Percentiles rank a stretch among this genome's conserved stretches.
phyloP scores from a whole-genome alignment of 2,113 vertebrate genomes.

The Peromyscus leucopus region DNA sequence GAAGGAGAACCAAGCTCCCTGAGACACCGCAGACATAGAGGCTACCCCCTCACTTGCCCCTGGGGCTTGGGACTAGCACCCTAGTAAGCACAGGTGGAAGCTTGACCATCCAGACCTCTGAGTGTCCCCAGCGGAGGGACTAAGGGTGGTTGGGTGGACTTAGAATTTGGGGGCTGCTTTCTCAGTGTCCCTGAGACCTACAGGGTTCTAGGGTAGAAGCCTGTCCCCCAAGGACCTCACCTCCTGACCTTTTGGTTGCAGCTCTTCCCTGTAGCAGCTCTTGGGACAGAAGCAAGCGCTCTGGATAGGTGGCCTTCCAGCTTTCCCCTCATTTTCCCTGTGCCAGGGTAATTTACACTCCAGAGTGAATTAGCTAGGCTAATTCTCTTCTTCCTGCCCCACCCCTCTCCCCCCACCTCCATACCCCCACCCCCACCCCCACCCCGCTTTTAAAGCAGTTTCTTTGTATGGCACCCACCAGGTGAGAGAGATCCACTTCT shows the following conservation, averaged over 20 bases:
- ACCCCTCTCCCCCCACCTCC: too few relatives aligned
- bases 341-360: too few relatives aligned
- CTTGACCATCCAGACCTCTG: background rate
- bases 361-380: background rate
- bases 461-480: accelerated
- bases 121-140: accelerated
- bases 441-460: background rate
- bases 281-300: background rate
- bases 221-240: accelerated
- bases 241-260: background rate
- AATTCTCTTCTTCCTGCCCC: background rate
- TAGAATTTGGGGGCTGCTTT: background rate
- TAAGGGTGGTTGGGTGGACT: background rate
- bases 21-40: background rate
- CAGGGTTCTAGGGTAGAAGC: background rate
- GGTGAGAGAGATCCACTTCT: background rate
- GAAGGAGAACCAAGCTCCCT: background rate
- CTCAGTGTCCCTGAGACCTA: accelerated
- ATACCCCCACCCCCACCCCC: too few relatives aligned
- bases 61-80: background rate
- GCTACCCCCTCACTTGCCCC: too few relatives aligned
- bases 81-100: accelerated
- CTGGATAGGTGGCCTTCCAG: background rate
- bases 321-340: too few relatives aligned
- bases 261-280: background rate